phyloP scores from a whole-genome alignment of 1,140 invertebrate genomes.

The Phortica variegata region DNA sequence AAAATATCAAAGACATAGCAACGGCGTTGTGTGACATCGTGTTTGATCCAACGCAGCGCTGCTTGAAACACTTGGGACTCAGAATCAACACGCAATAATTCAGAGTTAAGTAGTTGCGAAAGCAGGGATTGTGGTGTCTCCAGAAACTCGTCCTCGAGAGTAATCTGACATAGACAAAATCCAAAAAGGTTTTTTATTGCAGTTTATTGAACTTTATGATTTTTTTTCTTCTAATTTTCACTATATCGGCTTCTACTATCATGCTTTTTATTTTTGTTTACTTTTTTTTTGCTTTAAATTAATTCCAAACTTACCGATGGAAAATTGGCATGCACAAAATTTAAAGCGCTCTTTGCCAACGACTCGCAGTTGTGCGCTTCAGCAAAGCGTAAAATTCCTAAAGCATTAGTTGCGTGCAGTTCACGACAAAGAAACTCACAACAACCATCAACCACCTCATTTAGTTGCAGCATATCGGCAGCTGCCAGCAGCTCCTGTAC shows the following conservation, averaged over 20 bases:
- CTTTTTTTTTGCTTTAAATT: slow-evolving; percentile 3
- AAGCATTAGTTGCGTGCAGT: slow-evolving; percentile 84
- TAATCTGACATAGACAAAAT: slow-evolving; percentile 49
- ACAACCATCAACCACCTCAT: slow-evolving; percentile 83
- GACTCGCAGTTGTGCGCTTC: slow-evolving; percentile 86
- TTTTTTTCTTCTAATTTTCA: no score
- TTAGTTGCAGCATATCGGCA: slow-evolving; percentile 89
- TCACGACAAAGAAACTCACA: slow-evolving; percentile 86
- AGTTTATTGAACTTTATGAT: no score
- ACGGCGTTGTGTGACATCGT: slow-evolving; percentile 76
- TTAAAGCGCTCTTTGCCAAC: slow-evolving; percentile 76
- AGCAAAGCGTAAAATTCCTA: slow-evolving; percentile 88
- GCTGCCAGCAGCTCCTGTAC: slow-evolving; percentile 88
- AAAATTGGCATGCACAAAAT: slow-evolving; percentile 87
- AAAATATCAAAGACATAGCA: slow-evolving; percentile 87
- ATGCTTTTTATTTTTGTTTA: neutral
- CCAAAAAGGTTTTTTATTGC: no score
- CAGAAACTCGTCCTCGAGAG: slow-evolving; percentile 85
- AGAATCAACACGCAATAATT: slow-evolving; percentile 85
- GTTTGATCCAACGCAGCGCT: slow-evolving; percentile 86
- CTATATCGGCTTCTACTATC: neutral
- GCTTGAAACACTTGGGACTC: slow-evolving; percentile 92
- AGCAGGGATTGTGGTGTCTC: slow-evolving; percentile 81
- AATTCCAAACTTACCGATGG: slow-evolving; percentile 65
- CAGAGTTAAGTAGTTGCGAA: slow-evolving; percentile 78